phyloP scores from a whole-genome alignment of 2,797 vertebrate species.

The Cephalopachus bancanus region DNA sequence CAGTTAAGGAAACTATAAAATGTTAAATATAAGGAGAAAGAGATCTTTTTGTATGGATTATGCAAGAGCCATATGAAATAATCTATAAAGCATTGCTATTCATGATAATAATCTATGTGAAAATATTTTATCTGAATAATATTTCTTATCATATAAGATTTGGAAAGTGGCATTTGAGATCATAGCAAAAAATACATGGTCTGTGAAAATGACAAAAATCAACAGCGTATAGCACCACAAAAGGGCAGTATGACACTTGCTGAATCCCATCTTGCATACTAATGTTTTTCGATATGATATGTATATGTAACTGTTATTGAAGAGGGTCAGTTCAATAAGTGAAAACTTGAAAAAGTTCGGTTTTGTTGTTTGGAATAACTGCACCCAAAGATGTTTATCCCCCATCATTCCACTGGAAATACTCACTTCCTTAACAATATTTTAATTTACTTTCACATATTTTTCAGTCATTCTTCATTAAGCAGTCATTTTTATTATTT shows the following conservation, averaged over 20 bases:
- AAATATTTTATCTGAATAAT: slow-evolving; percentile 21
- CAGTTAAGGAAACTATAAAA: not conserved
- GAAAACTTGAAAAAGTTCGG: not conserved
- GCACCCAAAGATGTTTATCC: not conserved
- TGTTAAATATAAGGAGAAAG: not conserved
- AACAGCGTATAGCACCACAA: not conserved
- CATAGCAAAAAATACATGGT: not conserved
- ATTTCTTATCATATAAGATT: not conserved
- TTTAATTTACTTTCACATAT: not conserved
- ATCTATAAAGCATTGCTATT: not conserved
- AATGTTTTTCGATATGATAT: not conserved
- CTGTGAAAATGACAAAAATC: not conserved
- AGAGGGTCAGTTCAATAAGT: not conserved
- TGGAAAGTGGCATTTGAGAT: not conserved
- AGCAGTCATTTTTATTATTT: not conserved
- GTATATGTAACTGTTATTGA: not conserved
- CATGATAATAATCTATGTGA: not conserved
- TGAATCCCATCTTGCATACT: not conserved
- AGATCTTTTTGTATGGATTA: not conserved
- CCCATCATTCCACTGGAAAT: not conserved
- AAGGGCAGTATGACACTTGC: not conserved
- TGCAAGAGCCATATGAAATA: not conserved
- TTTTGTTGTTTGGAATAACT: not conserved
- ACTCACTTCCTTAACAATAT: not conserved
- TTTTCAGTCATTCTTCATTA: not conserved